phyloP scores from a whole-genome alignment of 2,888 invertebrate genomes.

The Drosophila anomalata region DNA sequence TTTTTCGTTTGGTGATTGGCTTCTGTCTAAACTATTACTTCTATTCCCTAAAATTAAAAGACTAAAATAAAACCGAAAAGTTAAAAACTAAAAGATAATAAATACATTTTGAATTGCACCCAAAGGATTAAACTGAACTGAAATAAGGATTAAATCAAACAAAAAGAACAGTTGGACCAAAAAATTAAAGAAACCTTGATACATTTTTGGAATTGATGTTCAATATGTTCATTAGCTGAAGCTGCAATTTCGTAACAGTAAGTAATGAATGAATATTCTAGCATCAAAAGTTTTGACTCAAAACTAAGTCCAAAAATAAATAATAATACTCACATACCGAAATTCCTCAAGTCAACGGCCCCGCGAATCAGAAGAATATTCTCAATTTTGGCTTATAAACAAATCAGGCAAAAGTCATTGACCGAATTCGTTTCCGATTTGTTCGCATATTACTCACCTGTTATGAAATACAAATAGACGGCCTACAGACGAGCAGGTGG shows the following conservation, averaged over 20 bases:
- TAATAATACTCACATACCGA: slow-evolving; percentile 21
- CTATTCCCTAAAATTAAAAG: neutral
- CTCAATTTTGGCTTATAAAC: slow-evolving; percentile 73
- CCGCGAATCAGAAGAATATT: slow-evolving; percentile 66
- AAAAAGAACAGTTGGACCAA: slow-evolving; percentile 19
- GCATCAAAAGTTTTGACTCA: slow-evolving; percentile 10
- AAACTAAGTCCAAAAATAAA: slow-evolving; percentile 14
- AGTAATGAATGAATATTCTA: slow-evolving; percentile 64
- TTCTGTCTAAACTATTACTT: neutral
- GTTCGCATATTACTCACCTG: slow-evolving; percentile 70
- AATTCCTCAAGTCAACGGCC: slow-evolving; percentile 67
- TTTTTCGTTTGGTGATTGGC: slow-evolving; percentile 9
- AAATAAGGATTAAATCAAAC: slow-evolving; percentile 50
- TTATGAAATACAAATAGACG: slow-evolving; percentile 70
- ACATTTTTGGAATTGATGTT: slow-evolving; percentile 24
- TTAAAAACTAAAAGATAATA: slow-evolving; percentile 10
- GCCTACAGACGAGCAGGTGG: slow-evolving; percentile 33
- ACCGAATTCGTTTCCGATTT: slow-evolving; percentile 76
- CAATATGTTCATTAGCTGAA: slow-evolving; percentile 60
- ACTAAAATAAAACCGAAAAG: neutral
- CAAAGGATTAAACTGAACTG: slow-evolving; percentile 19
- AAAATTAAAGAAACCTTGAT: neutral
- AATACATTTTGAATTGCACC: slow-evolving; percentile 29
- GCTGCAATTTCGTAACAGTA: slow-evolving; percentile 65
- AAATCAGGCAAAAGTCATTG: slow-evolving; percentile 76